Evolutionary conservation across 2,797 vertebrate species (phyloP), one percentile per base, ranked within the genome.

Genomic region (Enteromius trimaculatus): DNA sequence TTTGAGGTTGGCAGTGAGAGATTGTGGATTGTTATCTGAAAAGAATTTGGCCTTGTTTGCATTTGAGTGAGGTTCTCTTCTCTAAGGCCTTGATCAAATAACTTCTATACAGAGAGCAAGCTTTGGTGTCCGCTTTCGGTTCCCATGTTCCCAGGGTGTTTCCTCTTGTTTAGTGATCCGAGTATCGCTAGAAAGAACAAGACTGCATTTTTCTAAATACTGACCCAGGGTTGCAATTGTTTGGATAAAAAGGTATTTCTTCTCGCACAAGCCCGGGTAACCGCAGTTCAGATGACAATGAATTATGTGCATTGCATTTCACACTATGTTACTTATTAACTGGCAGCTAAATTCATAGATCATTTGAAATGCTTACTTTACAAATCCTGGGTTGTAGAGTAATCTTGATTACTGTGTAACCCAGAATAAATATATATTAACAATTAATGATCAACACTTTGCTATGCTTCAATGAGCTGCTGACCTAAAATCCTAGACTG

Each of bases 351-450:
- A 68, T 77, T 69, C 19, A 69, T 55, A 31, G 37, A 55, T 58
- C 3, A n/a, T 69, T 66, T 76, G 14, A 42, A 76, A 76, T 17
- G 44, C 34, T 65, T 66, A 75, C 42, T 65, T 42, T 14, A 62
- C 31, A 66, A 75, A 68, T 58, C 34, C 44, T 58, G 19, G 66
- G 55, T 78, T 79, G 70, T 19, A 62, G 29, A 51, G 42, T 83
- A 83, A 83, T 62, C 53, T 44, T 23, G 66, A 51, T 78, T 71
- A 83, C 75, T 71, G 21, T 64, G 65, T 83, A 83, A 78, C 64
- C 51, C 51, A 83, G 74, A 58, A 68, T 34, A 83, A 83, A 83
- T 58, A 69, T 17, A 17, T 64, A 58, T 77, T 77, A 9, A 69
- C 49, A 58, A 49, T 37, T 69, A 75, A 76, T 82, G 49, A 68